Conservation (phyloP, 2,113 vertebrate genomes). For the Chloropsis hardwickii region DNA sequence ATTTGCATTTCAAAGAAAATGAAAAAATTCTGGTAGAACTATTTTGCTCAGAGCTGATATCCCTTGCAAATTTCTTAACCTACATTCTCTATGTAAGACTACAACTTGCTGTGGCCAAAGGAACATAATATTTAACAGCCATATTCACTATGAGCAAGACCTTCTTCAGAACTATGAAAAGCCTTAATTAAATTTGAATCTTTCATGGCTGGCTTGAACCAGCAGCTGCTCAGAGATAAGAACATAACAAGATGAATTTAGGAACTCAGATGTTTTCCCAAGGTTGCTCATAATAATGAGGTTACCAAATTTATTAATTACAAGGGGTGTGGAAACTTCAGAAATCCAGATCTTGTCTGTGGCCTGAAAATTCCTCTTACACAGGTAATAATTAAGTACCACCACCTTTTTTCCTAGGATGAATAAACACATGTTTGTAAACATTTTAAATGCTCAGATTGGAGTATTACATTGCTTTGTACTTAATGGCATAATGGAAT, state of each 20-base stretch:
- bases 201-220: background rate
- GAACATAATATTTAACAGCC: background rate
- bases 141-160: background rate
- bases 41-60: background rate
- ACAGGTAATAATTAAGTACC: background rate
- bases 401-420: background rate
- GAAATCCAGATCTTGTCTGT: background rate
- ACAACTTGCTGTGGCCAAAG: background rate
- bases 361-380: background rate
- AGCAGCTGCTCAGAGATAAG: background rate
- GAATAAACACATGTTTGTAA: background rate
- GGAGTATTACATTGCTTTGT: background rate
- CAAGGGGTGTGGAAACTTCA: background rate
- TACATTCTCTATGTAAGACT: background rate
- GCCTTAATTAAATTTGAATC: background rate
- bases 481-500: background rate
- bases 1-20: constrained; percentile 50
- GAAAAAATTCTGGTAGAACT: background rate
- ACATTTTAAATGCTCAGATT: background rate
- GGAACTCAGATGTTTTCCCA: background rate
- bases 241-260: background rate
- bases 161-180: background rate
- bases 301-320: background rate
- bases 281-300: background rate
- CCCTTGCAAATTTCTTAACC: constrained; percentile 17